Base-by-base conservation (phyloP, 2,888 invertebrate species). In the Osedax frankpressi region DNA sequence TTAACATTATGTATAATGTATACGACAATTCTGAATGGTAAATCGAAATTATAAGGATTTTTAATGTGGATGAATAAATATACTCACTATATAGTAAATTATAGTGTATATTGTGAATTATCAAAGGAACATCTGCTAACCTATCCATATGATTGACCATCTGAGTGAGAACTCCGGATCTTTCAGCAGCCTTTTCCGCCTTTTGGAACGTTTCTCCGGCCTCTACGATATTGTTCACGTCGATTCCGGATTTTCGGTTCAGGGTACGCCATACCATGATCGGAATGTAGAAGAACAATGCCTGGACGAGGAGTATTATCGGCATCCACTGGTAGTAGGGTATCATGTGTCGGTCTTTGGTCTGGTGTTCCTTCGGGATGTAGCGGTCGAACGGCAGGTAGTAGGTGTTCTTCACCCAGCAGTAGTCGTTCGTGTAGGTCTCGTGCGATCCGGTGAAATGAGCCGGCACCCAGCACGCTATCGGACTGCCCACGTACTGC, bases 201-300 rank as follows among this genome's bases (percentile, higher is more conserved):
- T 77, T 73, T 30, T 75, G 75, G 14, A 76, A 65, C 11, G 75
- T 75, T 60, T 74, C 60, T 11, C 76, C 76, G 0, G 77, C 73
- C 63, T 77, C 77, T 2, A 77, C 77, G 59, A 77, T 75, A 59
- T 76, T 77, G 71, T 77, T 75, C 71, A 79, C 77, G 62, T 79
- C 77, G 71, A 75, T 75, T 79, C 84, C 84, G 6, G 83, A 81
- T 71, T 82, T 81, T 80, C 82, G 83, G 77, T 84, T 84, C 70
- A 86, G 79, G 60, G 86, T 82, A 14, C 86, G 79, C 86, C 86
- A 86, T 28, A 86, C 76, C 68, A 86, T 81, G 68, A 85, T 83
- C 2, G 86, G 86, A 29, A 86, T 78, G 79, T 86, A 86, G 80
- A 86, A 86, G 26, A 86, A 78, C 69, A 86, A 80, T 14, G 85